Percentiles rank a stretch among this genome's conserved stretches.
Conservation (phyloP, 2,113 vertebrate species). For the Leucosticte australis region DNA sequence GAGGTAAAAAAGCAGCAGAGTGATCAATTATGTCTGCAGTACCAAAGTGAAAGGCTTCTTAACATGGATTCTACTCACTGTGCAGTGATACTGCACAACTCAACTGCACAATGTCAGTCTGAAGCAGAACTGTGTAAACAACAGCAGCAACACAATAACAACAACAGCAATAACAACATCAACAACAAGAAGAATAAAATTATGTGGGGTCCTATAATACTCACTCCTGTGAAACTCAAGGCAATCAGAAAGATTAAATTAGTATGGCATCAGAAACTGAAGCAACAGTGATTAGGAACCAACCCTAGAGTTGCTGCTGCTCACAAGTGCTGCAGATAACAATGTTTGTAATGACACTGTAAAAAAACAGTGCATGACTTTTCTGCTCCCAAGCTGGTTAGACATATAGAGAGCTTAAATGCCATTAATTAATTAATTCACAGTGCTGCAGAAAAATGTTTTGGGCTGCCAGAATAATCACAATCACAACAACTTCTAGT, state of each 20-base stretch:
- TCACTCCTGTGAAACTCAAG: neutral
- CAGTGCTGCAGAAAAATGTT: neutral
- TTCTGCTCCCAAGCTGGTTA: neutral
- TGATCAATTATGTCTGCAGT: neutral
- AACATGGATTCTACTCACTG: neutral
- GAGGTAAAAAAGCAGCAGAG: neutral
- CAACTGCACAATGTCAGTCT: conserved; percentile 1
- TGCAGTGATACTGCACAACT: neutral
- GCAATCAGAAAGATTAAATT: neutral
- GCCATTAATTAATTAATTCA: neutral
- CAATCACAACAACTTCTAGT: neutral
- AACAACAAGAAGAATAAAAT: neutral
- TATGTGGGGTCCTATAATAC: neutral
- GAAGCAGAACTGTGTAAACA: neutral
- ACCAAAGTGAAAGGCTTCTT: neutral
- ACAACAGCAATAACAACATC: neutral
- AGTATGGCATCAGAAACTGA: neutral
- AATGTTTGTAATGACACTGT: neutral
- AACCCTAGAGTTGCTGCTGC: neutral
- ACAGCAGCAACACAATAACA: neutral
- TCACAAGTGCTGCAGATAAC: neutral
- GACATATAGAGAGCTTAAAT: neutral
- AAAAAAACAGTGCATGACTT: neutral
- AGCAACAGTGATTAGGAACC: neutral
- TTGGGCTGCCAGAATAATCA: neutral